Conservation (phyloP, 2,113 vertebrate genomes). For the Setophaga coronata region DNA sequence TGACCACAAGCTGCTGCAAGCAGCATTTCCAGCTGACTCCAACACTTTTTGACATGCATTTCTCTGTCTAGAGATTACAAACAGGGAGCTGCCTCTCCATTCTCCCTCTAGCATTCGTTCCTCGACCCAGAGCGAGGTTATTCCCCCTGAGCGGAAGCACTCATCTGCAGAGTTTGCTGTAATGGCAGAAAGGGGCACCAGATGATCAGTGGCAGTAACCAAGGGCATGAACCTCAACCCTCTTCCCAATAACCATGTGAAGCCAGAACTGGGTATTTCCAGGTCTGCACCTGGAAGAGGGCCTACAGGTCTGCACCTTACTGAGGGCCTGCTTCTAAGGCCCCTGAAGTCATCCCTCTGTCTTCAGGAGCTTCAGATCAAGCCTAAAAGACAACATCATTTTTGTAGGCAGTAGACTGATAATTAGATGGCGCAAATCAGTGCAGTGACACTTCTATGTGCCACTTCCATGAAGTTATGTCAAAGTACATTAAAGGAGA, state of each 20-base stretch:
- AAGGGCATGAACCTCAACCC: neutral
- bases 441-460: rapidly evolving
- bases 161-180: neutral
- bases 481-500: neutral
- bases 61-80: neutral
- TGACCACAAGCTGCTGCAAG: neutral
- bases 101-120: rapidly evolving
- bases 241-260: rapidly evolving
- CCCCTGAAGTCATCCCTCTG: neutral
- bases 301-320: neutral
- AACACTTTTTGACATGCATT: neutral
- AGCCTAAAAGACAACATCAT: neutral
- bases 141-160: neutral
- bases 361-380: neutral
- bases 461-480: neutral
- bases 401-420: rapidly evolving
- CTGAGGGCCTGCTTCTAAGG: neutral
- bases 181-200: neutral
- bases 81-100: rapidly evolving
- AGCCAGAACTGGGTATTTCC: neutral
- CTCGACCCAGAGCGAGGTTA: neutral
- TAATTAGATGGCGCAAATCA: neutral
- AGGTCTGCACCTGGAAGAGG: neutral
- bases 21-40: neutral
- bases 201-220: rapidly evolving